Evolutionary conservation across 2,888 invertebrate species (phyloP).

Genomic region (Allolobophora icterica): DNA sequence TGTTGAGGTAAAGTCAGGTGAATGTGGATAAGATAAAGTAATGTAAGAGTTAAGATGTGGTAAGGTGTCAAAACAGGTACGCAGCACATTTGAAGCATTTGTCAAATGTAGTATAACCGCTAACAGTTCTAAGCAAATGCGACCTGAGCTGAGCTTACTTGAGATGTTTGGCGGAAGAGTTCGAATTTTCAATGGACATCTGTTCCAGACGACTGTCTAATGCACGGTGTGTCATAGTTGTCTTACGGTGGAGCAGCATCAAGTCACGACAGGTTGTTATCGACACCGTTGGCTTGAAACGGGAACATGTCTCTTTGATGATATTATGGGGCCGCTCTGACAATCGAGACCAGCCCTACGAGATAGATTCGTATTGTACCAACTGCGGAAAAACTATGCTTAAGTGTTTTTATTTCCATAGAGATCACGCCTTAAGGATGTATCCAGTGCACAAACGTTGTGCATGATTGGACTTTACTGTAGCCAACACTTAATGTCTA

Average conservation of each 20-base stretch:
- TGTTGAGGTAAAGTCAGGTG: not conserved
- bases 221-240: too few species aligned
- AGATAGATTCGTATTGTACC: too few species aligned
- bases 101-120: not conserved
- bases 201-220: not conserved
- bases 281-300: not conserved
- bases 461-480: not conserved
- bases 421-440: not conserved
- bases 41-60: not conserved
- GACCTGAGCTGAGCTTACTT: not conserved
- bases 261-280: not conserved
- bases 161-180: not conserved
- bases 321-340: too few species aligned
- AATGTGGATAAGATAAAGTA: not conserved
- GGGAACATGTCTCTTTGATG: too few species aligned
- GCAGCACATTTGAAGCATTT: not conserved
- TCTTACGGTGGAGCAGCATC: not conserved
- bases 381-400: too few species aligned
- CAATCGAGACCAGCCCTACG: too few species aligned
- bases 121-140: not conserved
- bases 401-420: too few species aligned
- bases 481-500: not conserved
- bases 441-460: not conserved
- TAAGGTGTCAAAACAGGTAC: not conserved
- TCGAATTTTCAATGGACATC: not conserved